These are phyloP conservation scores for Hecatera dysodea DNA, from an alignment of 2,888 invertebrate genomes.

Conservation along the genomic window DNA sequence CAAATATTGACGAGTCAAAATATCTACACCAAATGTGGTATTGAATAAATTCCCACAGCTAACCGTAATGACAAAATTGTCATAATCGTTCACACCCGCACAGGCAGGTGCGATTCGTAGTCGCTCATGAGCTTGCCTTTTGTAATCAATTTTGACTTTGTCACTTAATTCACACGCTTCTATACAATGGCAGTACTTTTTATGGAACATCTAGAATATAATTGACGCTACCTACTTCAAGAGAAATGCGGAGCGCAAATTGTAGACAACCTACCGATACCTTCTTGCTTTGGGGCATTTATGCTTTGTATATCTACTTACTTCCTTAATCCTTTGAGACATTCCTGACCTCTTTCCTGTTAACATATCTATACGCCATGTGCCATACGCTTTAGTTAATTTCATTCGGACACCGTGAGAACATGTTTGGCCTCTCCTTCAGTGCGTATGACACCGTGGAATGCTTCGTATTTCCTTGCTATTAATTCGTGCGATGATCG, in stretches of 20 bases:
- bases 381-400: constrained; percentile 57
- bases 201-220: constrained; percentile 9
- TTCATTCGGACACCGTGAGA: constrained; percentile 80
- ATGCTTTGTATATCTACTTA: constrained; percentile 8
- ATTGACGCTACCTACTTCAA: background rate
- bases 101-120: constrained; percentile 87
- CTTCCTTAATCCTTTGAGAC: background rate
- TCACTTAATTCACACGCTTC: constrained; percentile 80
- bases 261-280: background rate
- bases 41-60: constrained; percentile 76
- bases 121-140: constrained; percentile 68
- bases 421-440: constrained; percentile 73
- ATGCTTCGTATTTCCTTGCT: constrained; percentile 84
- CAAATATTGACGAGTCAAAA: constrained; percentile 38
- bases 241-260: background rate
- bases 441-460: constrained; percentile 82
- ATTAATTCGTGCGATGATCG: constrained; percentile 87
- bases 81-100: constrained; percentile 79
- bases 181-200: constrained; percentile 48
- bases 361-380: constrained; percentile 36
- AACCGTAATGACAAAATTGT: constrained; percentile 78
- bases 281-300: background rate
- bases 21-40: constrained; percentile 30
- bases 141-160: constrained; percentile 80
- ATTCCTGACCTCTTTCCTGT: constrained; percentile 30